These are phyloP conservation scores for Philaenus spumarius DNA, from an alignment of 1,140 invertebrate genomes.

Conservation along the genomic window DNA sequence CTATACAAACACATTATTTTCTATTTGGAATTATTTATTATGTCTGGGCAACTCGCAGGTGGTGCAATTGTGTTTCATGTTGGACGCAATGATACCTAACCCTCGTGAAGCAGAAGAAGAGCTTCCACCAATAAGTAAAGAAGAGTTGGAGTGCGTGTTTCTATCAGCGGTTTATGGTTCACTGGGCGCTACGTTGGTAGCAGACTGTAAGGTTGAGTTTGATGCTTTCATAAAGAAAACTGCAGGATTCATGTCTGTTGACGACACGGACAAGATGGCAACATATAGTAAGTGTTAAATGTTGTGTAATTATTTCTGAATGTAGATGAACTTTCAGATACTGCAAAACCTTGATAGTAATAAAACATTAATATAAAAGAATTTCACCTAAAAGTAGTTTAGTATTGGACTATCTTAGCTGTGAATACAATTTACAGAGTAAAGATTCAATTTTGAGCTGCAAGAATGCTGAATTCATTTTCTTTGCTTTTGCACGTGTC, in stretches of 20 bases:
- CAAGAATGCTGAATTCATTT: no score
- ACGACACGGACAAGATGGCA: slow-evolving; percentile 56
- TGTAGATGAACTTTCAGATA: no score
- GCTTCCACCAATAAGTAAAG: slow-evolving; percentile 3
- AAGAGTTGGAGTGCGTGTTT: slow-evolving; percentile 60
- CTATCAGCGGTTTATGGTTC: slow-evolving; percentile 75
- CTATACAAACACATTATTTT: background rate
- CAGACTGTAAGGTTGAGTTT: slow-evolving; percentile 59
- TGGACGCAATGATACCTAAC: slow-evolving; percentile 52
- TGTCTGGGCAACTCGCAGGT: slow-evolving; percentile 51
- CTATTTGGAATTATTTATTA: background rate
- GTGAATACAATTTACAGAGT: no score
- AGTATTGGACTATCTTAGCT: no score
- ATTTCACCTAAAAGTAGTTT: no score
- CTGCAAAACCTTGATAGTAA: no score
- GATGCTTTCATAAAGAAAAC: slow-evolving; percentile 73
- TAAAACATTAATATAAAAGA: no score
- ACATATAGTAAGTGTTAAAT: slow-evolving; percentile 47
- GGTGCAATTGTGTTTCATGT: slow-evolving; percentile 71
- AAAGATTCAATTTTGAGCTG: no score
- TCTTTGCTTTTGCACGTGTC: no score
- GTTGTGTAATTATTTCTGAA: no score
- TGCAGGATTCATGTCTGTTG: slow-evolving; percentile 56
- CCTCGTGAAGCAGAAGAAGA: slow-evolving; percentile 42
- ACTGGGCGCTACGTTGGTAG: slow-evolving; percentile 67